Percentiles rank a stretch among this genome's conserved stretches.
Conservation (phyloP, 1,140 invertebrate genomes). For the Cotesia glomerata region DNA sequence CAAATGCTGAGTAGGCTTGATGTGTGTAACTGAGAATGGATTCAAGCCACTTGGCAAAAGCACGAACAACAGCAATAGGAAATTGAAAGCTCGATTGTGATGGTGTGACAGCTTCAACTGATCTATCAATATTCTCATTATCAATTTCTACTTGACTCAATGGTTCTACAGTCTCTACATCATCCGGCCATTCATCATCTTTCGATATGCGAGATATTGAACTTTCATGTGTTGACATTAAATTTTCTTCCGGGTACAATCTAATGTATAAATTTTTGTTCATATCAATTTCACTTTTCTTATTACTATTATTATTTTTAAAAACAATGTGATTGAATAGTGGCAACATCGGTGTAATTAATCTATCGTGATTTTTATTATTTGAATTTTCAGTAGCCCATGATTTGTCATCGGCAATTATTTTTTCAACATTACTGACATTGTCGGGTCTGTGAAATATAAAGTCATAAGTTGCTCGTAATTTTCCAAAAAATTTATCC, state of each 20-base stretch:
- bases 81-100: slow-evolving; percentile 30
- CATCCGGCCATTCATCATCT: slow-evolving; percentile 40
- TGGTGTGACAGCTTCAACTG: slow-evolving; percentile 37
- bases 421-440: slow-evolving; percentile 44
- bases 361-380: background rate
- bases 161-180: slow-evolving; percentile 34
- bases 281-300: background rate
- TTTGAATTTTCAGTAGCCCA: slow-evolving; percentile 5
- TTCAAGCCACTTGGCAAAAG: slow-evolving; percentile 47
- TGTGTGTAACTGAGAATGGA: slow-evolving; percentile 43
- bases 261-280: slow-evolving; percentile 10
- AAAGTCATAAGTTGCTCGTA: slow-evolving; percentile 50
- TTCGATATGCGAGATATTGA: slow-evolving; percentile 21
- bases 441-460: slow-evolving; percentile 49
- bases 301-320: slow-evolving; percentile 6
- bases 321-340: background rate
- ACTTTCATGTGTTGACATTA: slow-evolving; percentile 5
- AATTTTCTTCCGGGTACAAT: slow-evolving; percentile 22
- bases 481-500: slow-evolving; percentile 50
- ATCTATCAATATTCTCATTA: slow-evolving; percentile 34
- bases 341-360: slow-evolving; percentile 23
- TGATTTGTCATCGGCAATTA: slow-evolving; percentile 26
- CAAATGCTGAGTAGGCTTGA: slow-evolving; percentile 40
- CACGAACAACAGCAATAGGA: slow-evolving; percentile 37
- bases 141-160: slow-evolving; percentile 40